phyloP scores from a whole-genome alignment of 92 coral and sea anemone species.

The Pocillopora grandis region DNA sequence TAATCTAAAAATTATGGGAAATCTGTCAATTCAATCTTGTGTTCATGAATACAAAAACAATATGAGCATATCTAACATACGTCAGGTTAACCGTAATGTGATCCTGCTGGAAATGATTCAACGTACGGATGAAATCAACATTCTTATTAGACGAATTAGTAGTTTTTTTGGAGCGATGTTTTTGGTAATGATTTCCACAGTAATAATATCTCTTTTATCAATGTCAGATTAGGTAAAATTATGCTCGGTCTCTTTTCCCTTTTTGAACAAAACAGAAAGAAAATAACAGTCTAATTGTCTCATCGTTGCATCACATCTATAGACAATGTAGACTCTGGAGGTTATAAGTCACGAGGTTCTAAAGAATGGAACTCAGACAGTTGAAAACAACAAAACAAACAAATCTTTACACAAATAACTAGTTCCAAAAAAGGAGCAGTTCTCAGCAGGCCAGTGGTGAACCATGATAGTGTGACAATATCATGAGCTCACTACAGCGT shows the following conservation, averaged over 20 bases:
- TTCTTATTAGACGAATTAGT: neutral
- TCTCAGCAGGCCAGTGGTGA: neutral
- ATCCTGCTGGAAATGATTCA: constrained; percentile 43
- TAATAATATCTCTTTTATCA: neutral
- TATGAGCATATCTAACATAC: constrained; percentile 34
- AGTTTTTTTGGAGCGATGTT: constrained; percentile 8
- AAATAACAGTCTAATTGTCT: neutral
- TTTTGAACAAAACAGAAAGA: constrained; percentile 4
- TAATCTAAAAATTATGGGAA: constrained; percentile 27
- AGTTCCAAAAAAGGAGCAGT: constrained; percentile 7
- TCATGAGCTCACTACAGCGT: neutral
- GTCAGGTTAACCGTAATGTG: constrained; percentile 39
- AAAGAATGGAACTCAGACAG: neutral
- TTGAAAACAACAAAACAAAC: neutral
- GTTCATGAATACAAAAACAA: constrained; percentile 30
- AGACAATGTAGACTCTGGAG: neutral
- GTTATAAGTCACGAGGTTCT: constrained; percentile 21
- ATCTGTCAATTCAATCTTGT: constrained; percentile 38
- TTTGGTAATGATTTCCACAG: constrained; percentile 3
- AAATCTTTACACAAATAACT: constrained; percentile 5
- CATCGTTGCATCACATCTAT: too few species aligned
- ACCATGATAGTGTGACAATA: neutral
- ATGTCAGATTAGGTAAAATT: neutral
- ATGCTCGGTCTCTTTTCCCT: neutral
- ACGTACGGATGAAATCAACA: constrained; percentile 22